Evolutionary conservation across 2,888 invertebrate genomes (phyloP).

Genomic region (Ichneumoninae sp.): DNA sequence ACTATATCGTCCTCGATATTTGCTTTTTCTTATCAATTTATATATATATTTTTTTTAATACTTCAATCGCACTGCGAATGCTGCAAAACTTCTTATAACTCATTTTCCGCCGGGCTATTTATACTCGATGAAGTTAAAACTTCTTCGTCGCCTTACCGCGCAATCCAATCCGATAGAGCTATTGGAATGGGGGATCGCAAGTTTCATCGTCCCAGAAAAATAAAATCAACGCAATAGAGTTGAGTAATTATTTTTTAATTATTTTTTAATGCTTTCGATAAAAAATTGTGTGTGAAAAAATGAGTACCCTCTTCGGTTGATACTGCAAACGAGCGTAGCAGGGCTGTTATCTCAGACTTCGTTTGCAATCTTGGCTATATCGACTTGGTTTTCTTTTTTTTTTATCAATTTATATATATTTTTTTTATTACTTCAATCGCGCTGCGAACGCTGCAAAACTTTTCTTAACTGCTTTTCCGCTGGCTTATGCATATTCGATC

Average conservation of each 20-base stretch:
- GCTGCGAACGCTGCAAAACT: background rate
- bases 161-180: constrained; percentile 3
- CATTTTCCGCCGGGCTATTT: background rate
- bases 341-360: too few relatives aligned
- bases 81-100: too few relatives aligned
- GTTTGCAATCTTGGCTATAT: background rate
- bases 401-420: background rate
- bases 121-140: background rate
- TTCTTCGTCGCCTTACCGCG: background rate
- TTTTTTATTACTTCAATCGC: background rate
- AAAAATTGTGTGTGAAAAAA: too few relatives aligned
- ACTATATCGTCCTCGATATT: background rate
- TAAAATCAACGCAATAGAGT: constrained; percentile 61
- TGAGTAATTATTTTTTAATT: constrained; percentile 70
- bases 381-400: background rate
- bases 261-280: too few relatives aligned
- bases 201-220: constrained; percentile 9
- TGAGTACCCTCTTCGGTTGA: too few relatives aligned
- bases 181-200: constrained; percentile 3
- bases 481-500: background rate
- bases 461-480: background rate
- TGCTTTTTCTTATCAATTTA: background rate
- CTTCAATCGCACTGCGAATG: too few relatives aligned
- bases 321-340: too few relatives aligned
- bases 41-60: background rate